phyloP scores from a whole-genome alignment of 1,140 invertebrate genomes.

The Drosophila pachea region DNA sequence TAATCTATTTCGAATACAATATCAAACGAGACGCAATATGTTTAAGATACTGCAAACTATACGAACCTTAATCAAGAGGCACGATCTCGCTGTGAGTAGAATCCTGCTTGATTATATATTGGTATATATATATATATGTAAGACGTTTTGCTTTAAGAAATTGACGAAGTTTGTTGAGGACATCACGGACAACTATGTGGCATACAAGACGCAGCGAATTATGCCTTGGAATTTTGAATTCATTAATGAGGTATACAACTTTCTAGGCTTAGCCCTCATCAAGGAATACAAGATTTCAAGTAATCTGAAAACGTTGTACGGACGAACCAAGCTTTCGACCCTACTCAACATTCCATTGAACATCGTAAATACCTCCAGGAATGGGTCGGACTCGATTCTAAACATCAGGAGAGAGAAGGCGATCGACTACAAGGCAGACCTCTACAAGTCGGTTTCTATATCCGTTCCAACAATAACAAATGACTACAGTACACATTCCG shows the following conservation, averaged over 20 bases:
- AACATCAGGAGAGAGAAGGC: background rate
- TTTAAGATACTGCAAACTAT: slow-evolving; percentile 57
- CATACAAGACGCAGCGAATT: slow-evolving; percentile 63
- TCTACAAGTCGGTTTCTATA: slow-evolving; percentile 46
- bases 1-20: slow-evolving; percentile 62
- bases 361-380: background rate
- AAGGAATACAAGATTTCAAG: slow-evolving; percentile 58
- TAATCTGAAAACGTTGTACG: slow-evolving; percentile 34
- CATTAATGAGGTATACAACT: slow-evolving; percentile 73
- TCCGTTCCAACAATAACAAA: background rate
- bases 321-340: slow-evolving; percentile 27
- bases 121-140: background rate
- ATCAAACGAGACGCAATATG: slow-evolving; percentile 72
- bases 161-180: slow-evolving; percentile 54
- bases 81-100: slow-evolving; percentile 31
- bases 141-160: slow-evolving; percentile 36
- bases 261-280: slow-evolving; percentile 64
- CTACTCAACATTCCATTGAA: slow-evolving; percentile 38
- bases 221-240: slow-evolving; percentile 78
- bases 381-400: too few species aligned
- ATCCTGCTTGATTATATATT: background rate
- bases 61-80: slow-evolving; percentile 24
- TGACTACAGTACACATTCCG: background rate
- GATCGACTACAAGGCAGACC: slow-evolving; percentile 39
- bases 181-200: slow-evolving; percentile 68